Conservation (phyloP, 2,888 invertebrate species). For the Phymatocera aterrima region DNA sequence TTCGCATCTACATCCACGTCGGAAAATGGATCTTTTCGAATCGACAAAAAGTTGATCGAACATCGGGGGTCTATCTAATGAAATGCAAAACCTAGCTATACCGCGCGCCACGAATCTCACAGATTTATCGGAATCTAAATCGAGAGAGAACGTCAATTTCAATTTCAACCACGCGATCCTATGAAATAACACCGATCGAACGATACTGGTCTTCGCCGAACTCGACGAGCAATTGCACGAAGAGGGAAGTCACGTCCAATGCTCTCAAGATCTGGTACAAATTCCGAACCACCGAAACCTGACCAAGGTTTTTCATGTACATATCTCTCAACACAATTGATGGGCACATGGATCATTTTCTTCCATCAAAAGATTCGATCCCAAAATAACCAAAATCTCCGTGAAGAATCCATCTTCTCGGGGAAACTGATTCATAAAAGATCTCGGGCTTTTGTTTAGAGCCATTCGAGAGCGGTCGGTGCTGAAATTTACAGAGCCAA, state of each 20-base stretch:
- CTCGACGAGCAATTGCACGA: constrained; percentile 36
- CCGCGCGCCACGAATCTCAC: background rate
- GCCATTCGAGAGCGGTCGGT: too few relatives aligned
- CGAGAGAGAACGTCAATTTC: constrained; percentile 26
- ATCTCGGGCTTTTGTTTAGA: too few relatives aligned
- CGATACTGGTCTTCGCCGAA: background rate
- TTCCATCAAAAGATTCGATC: too few relatives aligned
- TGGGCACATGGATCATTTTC: too few relatives aligned
- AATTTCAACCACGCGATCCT: constrained; percentile 25
- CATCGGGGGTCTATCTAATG: background rate
- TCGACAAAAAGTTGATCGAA: background rate
- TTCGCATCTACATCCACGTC: too few relatives aligned
- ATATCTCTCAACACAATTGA: too few relatives aligned
- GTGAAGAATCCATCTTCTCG: too few relatives aligned
- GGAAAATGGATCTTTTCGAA: too few relatives aligned
- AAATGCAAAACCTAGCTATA: background rate
- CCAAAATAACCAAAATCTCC: too few relatives aligned
- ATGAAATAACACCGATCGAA: constrained; percentile 32
- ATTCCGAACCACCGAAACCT: too few relatives aligned
- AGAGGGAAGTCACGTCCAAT: background rate
- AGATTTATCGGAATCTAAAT: background rate
- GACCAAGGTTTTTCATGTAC: background rate
- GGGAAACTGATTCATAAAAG: too few relatives aligned
- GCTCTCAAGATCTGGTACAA: background rate
- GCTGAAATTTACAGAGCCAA: too few relatives aligned